Base-by-base conservation (phyloP, 2,797 vertebrate genomes). In the Falco concolor region DNA sequence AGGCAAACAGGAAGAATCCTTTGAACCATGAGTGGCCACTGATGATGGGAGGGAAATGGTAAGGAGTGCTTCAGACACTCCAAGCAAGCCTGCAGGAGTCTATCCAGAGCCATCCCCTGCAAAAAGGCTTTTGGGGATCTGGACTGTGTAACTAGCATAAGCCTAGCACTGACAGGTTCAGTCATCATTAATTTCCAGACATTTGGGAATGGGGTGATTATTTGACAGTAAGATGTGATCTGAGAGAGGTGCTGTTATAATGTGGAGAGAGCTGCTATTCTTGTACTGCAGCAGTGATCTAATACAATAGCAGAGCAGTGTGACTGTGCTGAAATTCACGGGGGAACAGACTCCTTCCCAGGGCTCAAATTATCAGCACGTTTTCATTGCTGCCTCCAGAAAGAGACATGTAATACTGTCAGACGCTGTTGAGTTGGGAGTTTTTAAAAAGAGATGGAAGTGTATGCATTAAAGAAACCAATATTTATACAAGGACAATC, bases 291-390 rank as follows among this genome's bases (percentile, higher is more conserved):
- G 93, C 54, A 91, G 88, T 95, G 85, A 96, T 86, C 92, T 97
- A 97, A 97, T 89, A 97, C 89, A 96, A 97, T 96, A 94, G 87
- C 85, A 91, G 85, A 90, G 96, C 81, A 77, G 63, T 88, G 87
- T 72, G 90, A 95, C 93, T 96, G 75, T 92, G 86, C 75, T 74
- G 90, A 93, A 96, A 97, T 94, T 96, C 97, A 96, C 93, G 8
- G 59, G 96, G 92, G 93, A 97, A 63, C 73, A 96, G 84, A 79
- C 85, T 96, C 93, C 95, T 85, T 98, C 97, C 89, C 95, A 96
- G 76, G 93, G 91, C 97, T 97, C 96, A 97, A 97, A 98, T 97
- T 97, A 98, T 96, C 87, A 97, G 93, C 90, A 95, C 84, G 93
- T 87, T 95, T 97, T 96, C 96, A 91, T 79, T 94, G 90, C 96